Evolutionary conservation across 2,888 invertebrate genomes (phyloP).

Genomic region (Parasteatoda lunata): DNA sequence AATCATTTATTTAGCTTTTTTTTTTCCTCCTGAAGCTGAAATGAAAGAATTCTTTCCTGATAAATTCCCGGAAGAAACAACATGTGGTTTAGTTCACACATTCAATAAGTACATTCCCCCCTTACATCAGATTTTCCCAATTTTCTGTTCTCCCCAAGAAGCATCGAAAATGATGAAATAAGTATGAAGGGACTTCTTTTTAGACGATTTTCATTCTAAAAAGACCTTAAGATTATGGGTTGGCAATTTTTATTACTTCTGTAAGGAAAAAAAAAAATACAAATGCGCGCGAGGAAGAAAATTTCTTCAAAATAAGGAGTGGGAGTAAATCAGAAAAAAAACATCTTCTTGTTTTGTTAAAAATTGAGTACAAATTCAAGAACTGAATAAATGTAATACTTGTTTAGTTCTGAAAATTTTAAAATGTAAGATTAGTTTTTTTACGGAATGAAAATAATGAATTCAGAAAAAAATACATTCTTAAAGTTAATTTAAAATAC

Average conservation of each 20-base stretch:
- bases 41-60: conserved; percentile 24
- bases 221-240: conserved; percentile 23
- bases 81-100: conserved; percentile 52
- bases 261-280: background rate
- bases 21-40: conserved; percentile 2
- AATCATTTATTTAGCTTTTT: conserved; percentile 6
- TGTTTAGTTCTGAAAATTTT: background rate
- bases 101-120: conserved; percentile 34
- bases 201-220: background rate
- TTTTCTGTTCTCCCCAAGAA: conserved; percentile 13
- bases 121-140: conserved; percentile 25
- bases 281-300: background rate
- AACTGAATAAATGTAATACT: background rate
- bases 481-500: too few relatives aligned
- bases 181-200: conserved; percentile 37
- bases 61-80: conserved; percentile 56
- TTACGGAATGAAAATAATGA: too few relatives aligned
- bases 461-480: too few relatives aligned
- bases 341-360: background rate
- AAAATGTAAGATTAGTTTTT: background rate
- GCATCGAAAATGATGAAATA: conserved; percentile 55
- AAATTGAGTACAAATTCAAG: background rate
- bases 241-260: conserved; percentile 27
- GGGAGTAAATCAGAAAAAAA: too few relatives aligned
- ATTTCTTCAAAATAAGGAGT: too few relatives aligned